Base-by-base conservation (phyloP, 1,140 invertebrate genomes). In the Aphaenogaster rudis region DNA sequence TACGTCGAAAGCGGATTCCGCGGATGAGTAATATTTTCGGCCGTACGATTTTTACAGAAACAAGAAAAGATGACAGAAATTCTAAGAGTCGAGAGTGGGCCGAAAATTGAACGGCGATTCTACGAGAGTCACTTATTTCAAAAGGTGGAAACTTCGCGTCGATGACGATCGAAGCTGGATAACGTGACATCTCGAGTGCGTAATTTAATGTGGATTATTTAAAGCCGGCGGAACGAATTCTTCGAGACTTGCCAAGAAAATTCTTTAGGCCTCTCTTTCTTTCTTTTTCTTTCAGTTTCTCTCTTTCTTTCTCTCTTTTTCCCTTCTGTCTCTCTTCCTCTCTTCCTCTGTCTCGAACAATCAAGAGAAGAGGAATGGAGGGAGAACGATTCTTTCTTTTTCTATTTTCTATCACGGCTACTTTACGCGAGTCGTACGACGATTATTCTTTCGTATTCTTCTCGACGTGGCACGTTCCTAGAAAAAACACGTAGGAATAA, bases 241-340 rank as follows among this genome's bases (percentile, higher is more conserved):
- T 48, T 81, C 59, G 88, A 84, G 33, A 86, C 86, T 89, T 91
- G 92, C 92, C 91, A 93, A 93, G 81, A 92, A 85, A 89, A 89
- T 86, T 90, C 61, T 57, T 72, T 74, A 28, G 63, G 36, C 66
- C 61, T 76, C 69, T 63, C 54, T 88, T 61, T 71, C 84, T 80
- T 50, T 50, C 69, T 86, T 71, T 76, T 71, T 45, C 7, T 42
- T 17, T 57, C 11, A 28, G 28, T 28, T 28, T 28, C 28, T 28
- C 28, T 28, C 28, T 3, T 33, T 64, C 5, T 61, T 17, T 59
- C 36, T 78, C 69, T 36, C 7, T 45, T 28, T 28, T 28, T 28
- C 28, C 28, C 28, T 28, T 28, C 28, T 28, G 28, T 28, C 28
- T 28, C 28, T 28, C 28, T 28, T 28, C 28, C 3, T 42, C 13